These are phyloP conservation scores for Dendroctonus valens DNA, from an alignment of 1,140 invertebrate species.

Conservation along the genomic window DNA sequence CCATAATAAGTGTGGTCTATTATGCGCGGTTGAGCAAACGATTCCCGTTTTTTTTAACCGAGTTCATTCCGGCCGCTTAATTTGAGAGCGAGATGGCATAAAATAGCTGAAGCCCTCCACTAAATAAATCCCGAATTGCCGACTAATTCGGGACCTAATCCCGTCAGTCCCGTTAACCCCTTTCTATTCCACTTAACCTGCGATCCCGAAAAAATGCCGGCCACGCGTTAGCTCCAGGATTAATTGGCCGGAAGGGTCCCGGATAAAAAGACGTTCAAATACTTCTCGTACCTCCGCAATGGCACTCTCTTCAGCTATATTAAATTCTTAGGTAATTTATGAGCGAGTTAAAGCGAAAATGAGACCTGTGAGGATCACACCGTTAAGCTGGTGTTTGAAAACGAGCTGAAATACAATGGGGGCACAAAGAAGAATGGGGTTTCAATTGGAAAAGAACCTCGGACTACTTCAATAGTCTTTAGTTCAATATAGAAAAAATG, in stretches of 20 bases:
- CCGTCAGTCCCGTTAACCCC: conserved; percentile 21
- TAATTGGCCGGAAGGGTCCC: conserved; percentile 9
- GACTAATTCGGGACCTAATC: conserved; percentile 18
- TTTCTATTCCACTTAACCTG: conserved; percentile 8
- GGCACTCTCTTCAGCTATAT: background rate
- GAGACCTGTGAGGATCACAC: too few relatives aligned
- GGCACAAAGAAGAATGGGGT: too few relatives aligned
- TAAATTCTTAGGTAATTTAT: too few relatives aligned
- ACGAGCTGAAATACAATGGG: too few relatives aligned
- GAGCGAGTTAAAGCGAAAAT: too few relatives aligned
- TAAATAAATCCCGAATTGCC: conserved; percentile 23
- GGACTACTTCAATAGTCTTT: too few relatives aligned
- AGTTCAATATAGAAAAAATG: too few relatives aligned
- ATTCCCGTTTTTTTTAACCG: conserved; percentile 9
- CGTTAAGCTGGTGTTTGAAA: too few relatives aligned
- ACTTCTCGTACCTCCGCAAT: background rate
- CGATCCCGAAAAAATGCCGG: conserved; percentile 11
- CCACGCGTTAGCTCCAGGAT: conserved; percentile 9
- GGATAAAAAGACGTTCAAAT: conserved; percentile 21
- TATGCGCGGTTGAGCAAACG: conserved; percentile 10
- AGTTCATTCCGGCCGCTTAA: conserved; percentile 2
- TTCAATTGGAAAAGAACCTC: too few relatives aligned
- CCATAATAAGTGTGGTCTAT: background rate
- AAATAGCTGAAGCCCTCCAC: conserved; percentile 13
- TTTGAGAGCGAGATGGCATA: conserved; percentile 7